Evolutionary conservation across 2,888 invertebrate species (phyloP).

Genomic region (Pheosia tremula): DNA sequence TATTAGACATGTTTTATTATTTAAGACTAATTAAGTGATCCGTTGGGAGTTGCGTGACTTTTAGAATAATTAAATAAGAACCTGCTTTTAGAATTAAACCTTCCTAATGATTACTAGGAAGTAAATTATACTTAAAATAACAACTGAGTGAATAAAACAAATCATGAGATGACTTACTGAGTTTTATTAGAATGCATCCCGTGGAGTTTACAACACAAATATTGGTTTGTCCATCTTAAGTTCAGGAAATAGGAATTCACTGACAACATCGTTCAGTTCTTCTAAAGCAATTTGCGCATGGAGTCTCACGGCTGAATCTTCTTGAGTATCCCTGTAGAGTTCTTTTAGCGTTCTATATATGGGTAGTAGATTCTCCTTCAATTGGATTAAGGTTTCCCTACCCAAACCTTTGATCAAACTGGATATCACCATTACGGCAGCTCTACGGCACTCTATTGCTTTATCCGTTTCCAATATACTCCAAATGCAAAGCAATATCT

Average conservation of each 20-base stretch:
- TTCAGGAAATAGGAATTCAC: conserved; percentile 84
- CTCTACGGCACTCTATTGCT: conserved; percentile 89
- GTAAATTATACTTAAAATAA: conserved; percentile 12
- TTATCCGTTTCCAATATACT: conserved; percentile 88
- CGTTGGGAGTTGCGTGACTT: neutral
- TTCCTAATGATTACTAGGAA: conserved; percentile 6
- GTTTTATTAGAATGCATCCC: conserved; percentile 57
- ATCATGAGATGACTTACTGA: conserved; percentile 22
- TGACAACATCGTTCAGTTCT: conserved; percentile 89
- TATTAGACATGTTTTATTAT: conserved; percentile 10
- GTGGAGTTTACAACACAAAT: conserved; percentile 47
- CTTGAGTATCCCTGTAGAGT: conserved; percentile 85
- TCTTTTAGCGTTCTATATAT: conserved; percentile 89
- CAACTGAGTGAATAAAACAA: conserved; percentile 47
- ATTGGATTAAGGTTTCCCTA: conserved; percentile 86
- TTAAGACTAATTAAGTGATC: neutral
- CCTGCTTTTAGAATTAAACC: no score
- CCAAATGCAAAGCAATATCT: conserved; percentile 90
- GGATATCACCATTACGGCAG: conserved; percentile 91
- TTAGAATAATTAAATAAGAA: no score
- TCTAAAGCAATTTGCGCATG: conserved; percentile 92
- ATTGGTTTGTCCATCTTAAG: conserved; percentile 85
- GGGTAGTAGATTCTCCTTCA: conserved; percentile 87
- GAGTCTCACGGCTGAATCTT: conserved; percentile 87
- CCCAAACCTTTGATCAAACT: conserved; percentile 90